These are phyloP conservation scores for Sebastes flavidus DNA, from an alignment of 2,797 vertebrate genomes.

Conservation along the genomic window DNA sequence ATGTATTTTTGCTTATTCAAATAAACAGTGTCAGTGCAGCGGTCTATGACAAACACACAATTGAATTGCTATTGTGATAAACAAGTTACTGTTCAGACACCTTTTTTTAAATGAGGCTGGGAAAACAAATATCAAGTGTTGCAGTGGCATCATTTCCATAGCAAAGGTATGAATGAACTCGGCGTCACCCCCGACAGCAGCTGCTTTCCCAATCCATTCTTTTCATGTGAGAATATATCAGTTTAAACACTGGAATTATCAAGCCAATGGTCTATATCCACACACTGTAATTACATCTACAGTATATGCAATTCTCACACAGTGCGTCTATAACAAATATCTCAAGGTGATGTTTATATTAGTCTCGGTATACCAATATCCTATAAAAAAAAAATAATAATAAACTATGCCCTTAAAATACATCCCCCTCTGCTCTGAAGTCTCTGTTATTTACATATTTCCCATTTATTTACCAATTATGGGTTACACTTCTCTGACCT, in stretches of 20 bases:
- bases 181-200: slow-evolving; percentile 48
- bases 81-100: slow-evolving; percentile 53
- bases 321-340: slow-evolving; percentile 28
- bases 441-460: slow-evolving; percentile 60
- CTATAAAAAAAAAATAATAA: slow-evolving; percentile 15
- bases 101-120: slow-evolving; percentile 49
- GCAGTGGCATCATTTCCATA: slow-evolving; percentile 60
- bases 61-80: slow-evolving; percentile 70
- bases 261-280: slow-evolving; percentile 16
- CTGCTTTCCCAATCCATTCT: slow-evolving; percentile 27
- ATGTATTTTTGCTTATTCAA: slow-evolving; percentile 69
- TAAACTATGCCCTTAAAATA: slow-evolving; percentile 27
- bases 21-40: slow-evolving; percentile 61
- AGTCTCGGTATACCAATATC: slow-evolving; percentile 13
- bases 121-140: slow-evolving; percentile 52
- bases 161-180: slow-evolving; percentile 68
- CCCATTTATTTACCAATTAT: slow-evolving; percentile 56
- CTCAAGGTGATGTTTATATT: slow-evolving; percentile 48
- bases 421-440: slow-evolving; percentile 12
- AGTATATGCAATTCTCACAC: slow-evolving; percentile 10
- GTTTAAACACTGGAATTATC: slow-evolving; percentile 20
- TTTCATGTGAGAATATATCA: slow-evolving; percentile 24
- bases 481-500: slow-evolving; percentile 35
- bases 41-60: slow-evolving; percentile 63
- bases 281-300: slow-evolving; percentile 19